phyloP scores from a whole-genome alignment of 2,888 invertebrate genomes.

The Rhimphoctona megacephalus region DNA sequence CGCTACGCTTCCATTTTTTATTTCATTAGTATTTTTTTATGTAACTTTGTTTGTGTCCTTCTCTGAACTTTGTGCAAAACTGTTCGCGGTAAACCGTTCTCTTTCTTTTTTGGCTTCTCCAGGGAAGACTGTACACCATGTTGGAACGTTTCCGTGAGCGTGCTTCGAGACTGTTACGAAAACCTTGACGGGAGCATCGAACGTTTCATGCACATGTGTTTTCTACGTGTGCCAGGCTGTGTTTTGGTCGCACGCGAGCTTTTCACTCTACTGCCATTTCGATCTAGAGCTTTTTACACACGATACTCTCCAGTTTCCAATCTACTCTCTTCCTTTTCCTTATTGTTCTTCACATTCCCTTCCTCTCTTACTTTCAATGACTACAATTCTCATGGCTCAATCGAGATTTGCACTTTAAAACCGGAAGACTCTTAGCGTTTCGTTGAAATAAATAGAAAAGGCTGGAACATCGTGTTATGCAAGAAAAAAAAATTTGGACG shows the following conservation, averaged over 20 bases:
- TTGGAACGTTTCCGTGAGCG: constrained; percentile 63
- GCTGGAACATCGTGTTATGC: not conserved
- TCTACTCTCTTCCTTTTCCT: not conserved
- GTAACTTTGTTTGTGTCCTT: not conserved
- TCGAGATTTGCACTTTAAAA: constrained; percentile 32
- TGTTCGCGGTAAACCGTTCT: not conserved
- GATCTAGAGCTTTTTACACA: constrained; percentile 26
- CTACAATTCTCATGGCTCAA: constrained; percentile 6
- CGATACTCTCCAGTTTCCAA: constrained; percentile 26
- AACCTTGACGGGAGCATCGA: constrained; percentile 56
- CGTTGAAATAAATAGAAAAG: constrained; percentile 9
- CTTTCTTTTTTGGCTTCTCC: constrained; percentile 8
- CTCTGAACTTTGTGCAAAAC: not conserved
- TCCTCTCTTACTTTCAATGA: constrained; percentile 4
- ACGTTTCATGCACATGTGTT: constrained; percentile 52
- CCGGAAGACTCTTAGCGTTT: constrained; percentile 33
- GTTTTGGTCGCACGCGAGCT: constrained; percentile 57
- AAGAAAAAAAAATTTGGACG: not conserved
- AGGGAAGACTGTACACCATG: constrained; percentile 26
- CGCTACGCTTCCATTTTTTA: constrained; percentile 1
- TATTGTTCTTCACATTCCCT: not conserved
- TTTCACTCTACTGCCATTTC: constrained; percentile 52
- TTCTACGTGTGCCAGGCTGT: constrained; percentile 14
- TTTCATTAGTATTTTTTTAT: constrained; percentile 16
- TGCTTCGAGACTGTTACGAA: constrained; percentile 64